A percentile compares a stretch with the other conserved stretches of the same genome.
These are phyloP conservation scores for Amphipoea lucens DNA, from an alignment of 2,888 invertebrate species.

Conservation along the genomic window DNA sequence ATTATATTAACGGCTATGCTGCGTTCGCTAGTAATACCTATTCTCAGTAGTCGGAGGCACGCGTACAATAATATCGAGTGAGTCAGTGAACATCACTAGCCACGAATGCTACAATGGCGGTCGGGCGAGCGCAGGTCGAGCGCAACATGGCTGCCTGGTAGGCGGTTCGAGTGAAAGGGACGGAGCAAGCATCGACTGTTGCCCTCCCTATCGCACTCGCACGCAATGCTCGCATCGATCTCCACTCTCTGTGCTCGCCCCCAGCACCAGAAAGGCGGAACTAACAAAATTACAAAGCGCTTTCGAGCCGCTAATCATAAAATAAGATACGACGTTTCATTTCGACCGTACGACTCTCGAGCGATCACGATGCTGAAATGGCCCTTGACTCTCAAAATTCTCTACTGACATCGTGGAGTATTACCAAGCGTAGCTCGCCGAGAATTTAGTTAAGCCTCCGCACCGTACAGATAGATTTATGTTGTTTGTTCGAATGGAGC, in stretches of 20 bases:
- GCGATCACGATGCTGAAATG: slow-evolving; percentile 89
- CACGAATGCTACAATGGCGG: slow-evolving; percentile 90
- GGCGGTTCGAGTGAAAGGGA: slow-evolving; percentile 88
- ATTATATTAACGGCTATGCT: slow-evolving; percentile 51
- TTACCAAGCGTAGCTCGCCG: slow-evolving; percentile 81
- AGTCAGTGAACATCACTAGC: slow-evolving; percentile 86
- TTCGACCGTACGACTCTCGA: slow-evolving; percentile 90
- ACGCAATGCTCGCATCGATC: slow-evolving; percentile 89
- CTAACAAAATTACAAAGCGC: slow-evolving; percentile 91
- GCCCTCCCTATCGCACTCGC: slow-evolving; percentile 85
- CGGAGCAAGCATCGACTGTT: slow-evolving; percentile 78
- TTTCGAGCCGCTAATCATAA: slow-evolving; percentile 91
- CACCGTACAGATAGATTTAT: slow-evolving; percentile 75
- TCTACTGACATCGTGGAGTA: slow-evolving; percentile 87
- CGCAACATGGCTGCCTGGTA: slow-evolving; percentile 90
- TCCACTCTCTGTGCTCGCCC: slow-evolving; percentile 89
- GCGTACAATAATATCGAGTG: slow-evolving; percentile 81
- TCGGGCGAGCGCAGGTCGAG: slow-evolving; percentile 90
- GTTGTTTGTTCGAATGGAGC: slow-evolving; percentile 68
- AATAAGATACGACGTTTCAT: slow-evolving; percentile 91
- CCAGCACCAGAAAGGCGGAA: slow-evolving; percentile 91
- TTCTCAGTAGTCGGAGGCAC: slow-evolving; percentile 61
- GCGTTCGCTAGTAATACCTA: slow-evolving; percentile 60
- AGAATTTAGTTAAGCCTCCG: slow-evolving; percentile 80
- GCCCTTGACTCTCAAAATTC: slow-evolving; percentile 90